Percentiles rank a stretch among this genome's conserved stretches.
Conservation (phyloP, 2,797 vertebrate genomes). For the Manis pentadactyla region DNA sequence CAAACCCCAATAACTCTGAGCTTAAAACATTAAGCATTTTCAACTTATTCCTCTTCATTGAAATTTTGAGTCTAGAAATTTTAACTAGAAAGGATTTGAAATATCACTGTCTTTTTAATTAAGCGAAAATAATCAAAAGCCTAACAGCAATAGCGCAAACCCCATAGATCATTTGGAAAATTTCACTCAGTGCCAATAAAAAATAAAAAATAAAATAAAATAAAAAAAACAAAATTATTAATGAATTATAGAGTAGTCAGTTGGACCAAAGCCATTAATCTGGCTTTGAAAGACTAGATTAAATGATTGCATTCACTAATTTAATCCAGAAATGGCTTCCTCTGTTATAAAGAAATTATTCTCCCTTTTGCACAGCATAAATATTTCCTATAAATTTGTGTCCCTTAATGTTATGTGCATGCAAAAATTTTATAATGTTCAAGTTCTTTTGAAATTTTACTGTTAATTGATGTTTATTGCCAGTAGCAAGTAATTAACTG, state of each 20-base stretch:
- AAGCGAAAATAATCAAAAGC: background rate
- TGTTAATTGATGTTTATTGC: slow-evolving; percentile 37
- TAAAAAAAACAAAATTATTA: background rate
- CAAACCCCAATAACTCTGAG: background rate
- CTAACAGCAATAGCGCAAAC: background rate
- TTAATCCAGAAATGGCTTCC: slow-evolving; percentile 27
- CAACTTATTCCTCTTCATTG: background rate
- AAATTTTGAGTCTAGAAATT: background rate
- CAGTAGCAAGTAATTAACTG: slow-evolving; percentile 15
- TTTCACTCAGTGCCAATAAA: background rate
- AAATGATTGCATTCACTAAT: slow-evolving; percentile 16
- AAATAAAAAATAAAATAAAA: background rate
- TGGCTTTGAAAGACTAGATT: slow-evolving; percentile 50
- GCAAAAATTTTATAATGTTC: background rate
- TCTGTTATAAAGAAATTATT: background rate
- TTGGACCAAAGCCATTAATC: slow-evolving; percentile 37
- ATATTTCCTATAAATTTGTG: background rate
- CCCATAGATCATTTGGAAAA: background rate
- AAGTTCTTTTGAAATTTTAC: slow-evolving; percentile 15
- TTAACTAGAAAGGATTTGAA: background rate
- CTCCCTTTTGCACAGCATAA: background rate
- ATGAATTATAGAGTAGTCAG: background rate
- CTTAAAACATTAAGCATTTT: background rate
- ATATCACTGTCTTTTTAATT: background rate
- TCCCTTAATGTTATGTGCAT: background rate